Conservation (phyloP, 23 tunicate species). For the Ascidia mentula region DNA sequence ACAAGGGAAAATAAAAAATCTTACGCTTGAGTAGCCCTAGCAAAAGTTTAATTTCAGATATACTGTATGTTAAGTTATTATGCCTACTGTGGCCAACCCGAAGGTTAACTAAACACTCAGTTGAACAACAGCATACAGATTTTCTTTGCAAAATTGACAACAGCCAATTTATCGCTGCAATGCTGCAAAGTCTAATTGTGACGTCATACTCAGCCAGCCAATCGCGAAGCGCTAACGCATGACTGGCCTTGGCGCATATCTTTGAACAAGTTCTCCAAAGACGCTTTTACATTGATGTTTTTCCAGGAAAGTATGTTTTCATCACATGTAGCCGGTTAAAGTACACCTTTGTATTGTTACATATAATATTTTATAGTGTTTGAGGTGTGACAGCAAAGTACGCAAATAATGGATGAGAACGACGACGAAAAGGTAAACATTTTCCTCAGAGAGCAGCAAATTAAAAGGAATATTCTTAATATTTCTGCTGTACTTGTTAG, state of each 20-base stretch:
- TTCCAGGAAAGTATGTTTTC: background rate
- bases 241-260: constrained; percentile 1
- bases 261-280: background rate
- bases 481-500: background rate
- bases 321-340: background rate
- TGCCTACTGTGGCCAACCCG: too few relatives aligned
- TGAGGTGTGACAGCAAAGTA: background rate
- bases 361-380: background rate
- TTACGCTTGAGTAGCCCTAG: background rate
- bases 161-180: too few relatives aligned
- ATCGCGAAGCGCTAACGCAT: background rate
- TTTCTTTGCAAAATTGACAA: too few relatives aligned
- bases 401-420: background rate
- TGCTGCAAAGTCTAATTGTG: background rate
- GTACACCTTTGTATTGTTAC: too few relatives aligned
- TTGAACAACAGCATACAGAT: too few relatives aligned
- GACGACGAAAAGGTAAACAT: background rate
- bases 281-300: too few relatives aligned
- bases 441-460: background rate
- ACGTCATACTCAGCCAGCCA: background rate
- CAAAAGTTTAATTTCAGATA: background rate
- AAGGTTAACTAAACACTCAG: too few relatives aligned
- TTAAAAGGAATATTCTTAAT: background rate
- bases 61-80: background rate
- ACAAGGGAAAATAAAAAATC: background rate